phyloP scores from a whole-genome alignment of 2,888 invertebrate species.

The Therioaphis trifolii region DNA sequence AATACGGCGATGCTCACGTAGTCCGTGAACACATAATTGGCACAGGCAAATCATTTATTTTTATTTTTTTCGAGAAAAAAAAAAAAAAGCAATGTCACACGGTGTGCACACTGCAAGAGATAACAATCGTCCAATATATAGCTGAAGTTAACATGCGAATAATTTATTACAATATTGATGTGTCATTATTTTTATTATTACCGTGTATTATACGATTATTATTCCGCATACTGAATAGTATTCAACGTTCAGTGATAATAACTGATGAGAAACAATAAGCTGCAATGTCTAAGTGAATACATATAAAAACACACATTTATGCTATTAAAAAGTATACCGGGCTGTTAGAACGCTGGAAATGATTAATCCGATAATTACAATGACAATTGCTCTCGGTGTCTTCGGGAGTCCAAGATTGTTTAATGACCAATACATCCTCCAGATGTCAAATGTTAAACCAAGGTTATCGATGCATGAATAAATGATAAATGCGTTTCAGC shows the following conservation, averaged over 20 bases:
- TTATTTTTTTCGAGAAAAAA: not conserved
- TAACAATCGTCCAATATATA: not conserved
- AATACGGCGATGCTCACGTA: not conserved
- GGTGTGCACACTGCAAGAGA: not conserved
- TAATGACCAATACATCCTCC: not conserved
- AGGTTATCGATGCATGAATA: slow-evolving; percentile 21
- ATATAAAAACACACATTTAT: not conserved
- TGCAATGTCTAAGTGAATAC: not conserved
- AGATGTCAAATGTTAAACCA: slow-evolving; percentile 14
- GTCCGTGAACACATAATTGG: not conserved
- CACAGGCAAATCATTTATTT: not conserved
- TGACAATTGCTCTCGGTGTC: not conserved
- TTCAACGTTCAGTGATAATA: no score
- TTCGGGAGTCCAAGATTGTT: not conserved
- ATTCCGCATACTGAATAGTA: not conserved
- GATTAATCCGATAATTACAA: not conserved
- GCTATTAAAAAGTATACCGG: not conserved
- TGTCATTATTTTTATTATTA: not conserved
- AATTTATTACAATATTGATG: not conserved
- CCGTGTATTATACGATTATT: not conserved
- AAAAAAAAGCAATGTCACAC: not conserved
- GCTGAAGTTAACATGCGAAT: no score
- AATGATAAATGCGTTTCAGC: not conserved
- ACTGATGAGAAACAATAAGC: not conserved
- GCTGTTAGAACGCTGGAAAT: not conserved